These are phyloP conservation scores for Pygoscelis adeliae DNA, from an alignment of 2,113 vertebrate genomes.

Conservation along the genomic window DNA sequence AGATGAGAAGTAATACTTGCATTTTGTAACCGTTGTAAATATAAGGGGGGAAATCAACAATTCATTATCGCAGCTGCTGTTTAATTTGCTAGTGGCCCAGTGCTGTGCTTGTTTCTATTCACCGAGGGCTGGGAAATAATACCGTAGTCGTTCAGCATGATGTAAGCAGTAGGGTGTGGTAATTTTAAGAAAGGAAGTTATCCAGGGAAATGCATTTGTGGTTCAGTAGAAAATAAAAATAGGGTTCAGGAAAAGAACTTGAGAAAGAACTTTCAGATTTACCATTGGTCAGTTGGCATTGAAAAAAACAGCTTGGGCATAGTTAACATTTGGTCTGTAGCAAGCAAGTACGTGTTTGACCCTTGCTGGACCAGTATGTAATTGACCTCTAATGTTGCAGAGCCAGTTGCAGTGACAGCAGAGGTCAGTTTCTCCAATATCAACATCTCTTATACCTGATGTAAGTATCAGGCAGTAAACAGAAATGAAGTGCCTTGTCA, in stretches of 20 bases:
- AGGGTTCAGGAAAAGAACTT: not conserved
- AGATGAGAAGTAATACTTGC: not conserved
- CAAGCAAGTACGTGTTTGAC: not conserved
- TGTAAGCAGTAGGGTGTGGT: not conserved
- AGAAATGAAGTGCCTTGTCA: not conserved
- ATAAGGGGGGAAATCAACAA: not conserved
- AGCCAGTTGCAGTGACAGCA: not conserved
- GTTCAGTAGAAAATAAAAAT: not conserved
- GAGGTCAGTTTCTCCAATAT: not conserved
- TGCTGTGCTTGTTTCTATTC: not conserved
- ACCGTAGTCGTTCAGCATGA: fast-evolving
- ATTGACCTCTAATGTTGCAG: not conserved
- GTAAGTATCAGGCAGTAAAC: not conserved
- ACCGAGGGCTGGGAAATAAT: not conserved
- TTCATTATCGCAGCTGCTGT: not conserved
- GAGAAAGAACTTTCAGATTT: not conserved
- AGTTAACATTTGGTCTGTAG: not conserved
- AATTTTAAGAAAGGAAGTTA: not conserved
- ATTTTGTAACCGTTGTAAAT: not conserved
- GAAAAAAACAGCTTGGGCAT: not conserved
- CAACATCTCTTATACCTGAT: not conserved
- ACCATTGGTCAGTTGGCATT: not conserved
- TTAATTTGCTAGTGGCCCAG: not conserved
- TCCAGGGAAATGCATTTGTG: not conserved
- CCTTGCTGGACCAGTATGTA: not conserved